Conservation (phyloP, 1,140 invertebrate species). For the Steinernema feltiae region DNA sequence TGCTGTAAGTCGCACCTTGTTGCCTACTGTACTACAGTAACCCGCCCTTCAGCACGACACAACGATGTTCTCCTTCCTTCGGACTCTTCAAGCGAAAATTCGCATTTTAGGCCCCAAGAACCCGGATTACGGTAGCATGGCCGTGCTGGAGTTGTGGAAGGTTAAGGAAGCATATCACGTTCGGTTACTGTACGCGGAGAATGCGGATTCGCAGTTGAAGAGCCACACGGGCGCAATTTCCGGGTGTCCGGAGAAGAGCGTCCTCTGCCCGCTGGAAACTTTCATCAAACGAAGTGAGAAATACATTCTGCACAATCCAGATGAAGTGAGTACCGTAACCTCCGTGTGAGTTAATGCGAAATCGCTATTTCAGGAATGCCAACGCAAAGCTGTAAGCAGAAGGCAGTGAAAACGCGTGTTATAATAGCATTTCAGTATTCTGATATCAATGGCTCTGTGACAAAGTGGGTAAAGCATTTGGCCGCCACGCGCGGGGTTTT, state of each 20-base stretch:
- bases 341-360: neutral
- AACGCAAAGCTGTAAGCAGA: neutral
- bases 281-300: neutral
- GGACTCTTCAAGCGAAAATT: neutral
- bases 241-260: neutral
- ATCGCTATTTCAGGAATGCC: neutral
- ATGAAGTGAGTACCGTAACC: neutral
- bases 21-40: neutral
- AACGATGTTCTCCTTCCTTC: neutral
- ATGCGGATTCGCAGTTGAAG: neutral
- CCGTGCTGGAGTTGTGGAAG: neutral
- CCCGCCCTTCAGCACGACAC: neutral
- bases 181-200: neutral
- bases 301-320: neutral
- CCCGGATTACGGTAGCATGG: neutral
- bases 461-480: no score
- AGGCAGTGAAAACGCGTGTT: neutral
- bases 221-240: neutral
- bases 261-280: neutral
- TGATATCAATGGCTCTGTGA: neutral
- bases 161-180: neutral
- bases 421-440: neutral
- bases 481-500: no score
- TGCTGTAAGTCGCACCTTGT: neutral
- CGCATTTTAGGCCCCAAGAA: neutral